phyloP scores from a whole-genome alignment of 2,113 vertebrate species.

The Oenanthe melanoleuca region DNA sequence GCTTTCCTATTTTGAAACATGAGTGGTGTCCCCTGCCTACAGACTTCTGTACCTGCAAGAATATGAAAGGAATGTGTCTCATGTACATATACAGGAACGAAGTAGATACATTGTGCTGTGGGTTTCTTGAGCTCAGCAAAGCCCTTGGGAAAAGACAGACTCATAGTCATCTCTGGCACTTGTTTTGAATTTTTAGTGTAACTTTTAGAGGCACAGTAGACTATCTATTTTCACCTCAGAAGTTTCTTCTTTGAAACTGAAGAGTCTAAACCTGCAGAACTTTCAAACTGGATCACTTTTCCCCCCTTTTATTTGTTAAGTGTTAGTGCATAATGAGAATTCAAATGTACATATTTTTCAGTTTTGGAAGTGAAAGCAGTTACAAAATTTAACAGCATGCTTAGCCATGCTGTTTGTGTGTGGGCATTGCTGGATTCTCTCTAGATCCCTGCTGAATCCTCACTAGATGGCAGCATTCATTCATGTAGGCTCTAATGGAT shows the following conservation, averaged over 20 bases:
- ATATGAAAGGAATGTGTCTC: neutral
- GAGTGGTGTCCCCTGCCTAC: neutral
- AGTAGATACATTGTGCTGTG: neutral
- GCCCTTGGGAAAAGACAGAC: neutral
- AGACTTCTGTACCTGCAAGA: neutral
- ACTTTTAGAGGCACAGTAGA: neutral
- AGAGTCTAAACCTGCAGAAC: neutral
- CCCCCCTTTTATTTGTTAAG: neutral
- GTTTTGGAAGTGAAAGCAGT: neutral
- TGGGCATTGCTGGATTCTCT: neutral
- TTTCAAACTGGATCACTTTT: neutral
- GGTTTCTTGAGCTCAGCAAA: neutral
- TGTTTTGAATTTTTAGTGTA: neutral
- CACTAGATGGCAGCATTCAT: slow-evolving; percentile 69
- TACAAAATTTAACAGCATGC: neutral
- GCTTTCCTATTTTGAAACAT: neutral
- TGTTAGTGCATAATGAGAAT: neutral
- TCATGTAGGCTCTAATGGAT: neutral
- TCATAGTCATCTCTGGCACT: neutral
- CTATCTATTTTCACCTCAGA: neutral
- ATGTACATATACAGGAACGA: neutral
- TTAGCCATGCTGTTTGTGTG: fast-evolving
- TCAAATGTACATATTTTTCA: neutral
- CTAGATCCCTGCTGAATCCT: neutral
- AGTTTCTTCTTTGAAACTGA: neutral